Evolutionary conservation across 2,113 vertebrate species (phyloP).

Genomic region (Erythrocercus mccallii): DNA sequence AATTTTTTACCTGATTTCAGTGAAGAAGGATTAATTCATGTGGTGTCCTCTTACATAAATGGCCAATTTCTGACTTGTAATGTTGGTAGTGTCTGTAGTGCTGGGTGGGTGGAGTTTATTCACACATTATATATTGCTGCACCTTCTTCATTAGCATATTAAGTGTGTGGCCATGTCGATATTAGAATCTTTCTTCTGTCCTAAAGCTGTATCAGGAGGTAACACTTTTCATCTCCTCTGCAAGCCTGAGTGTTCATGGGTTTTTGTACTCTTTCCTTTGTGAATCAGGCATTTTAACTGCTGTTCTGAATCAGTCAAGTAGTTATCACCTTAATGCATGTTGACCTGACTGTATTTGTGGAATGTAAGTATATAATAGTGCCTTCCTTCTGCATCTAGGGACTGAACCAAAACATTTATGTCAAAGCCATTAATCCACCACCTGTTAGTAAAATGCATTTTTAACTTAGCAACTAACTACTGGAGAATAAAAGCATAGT

Average conservation of each 20-base stretch:
- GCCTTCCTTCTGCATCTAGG: not conserved
- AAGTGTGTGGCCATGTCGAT: accelerated
- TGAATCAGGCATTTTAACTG: not conserved
- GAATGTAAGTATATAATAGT: not conserved
- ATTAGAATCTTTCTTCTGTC: not conserved
- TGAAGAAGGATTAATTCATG: not conserved
- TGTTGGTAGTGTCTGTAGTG: not conserved
- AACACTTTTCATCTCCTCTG: not conserved
- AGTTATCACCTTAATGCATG: not conserved
- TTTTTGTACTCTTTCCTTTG: not conserved
- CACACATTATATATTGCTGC: not conserved
- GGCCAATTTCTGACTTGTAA: not conserved
- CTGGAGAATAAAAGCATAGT: not conserved
- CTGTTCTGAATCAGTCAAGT: not conserved
- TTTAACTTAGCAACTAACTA: not conserved
- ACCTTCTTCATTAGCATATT: not conserved
- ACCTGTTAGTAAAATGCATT: not conserved
- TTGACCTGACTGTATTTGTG: not conserved
- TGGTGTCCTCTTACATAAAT: not conserved
- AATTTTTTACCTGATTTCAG: not conserved
- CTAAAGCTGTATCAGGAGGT: not conserved
- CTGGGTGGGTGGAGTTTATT: not conserved
- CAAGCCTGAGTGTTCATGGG: not conserved
- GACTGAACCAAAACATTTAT: not conserved
- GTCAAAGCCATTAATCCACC: not conserved